phyloP scores from a whole-genome alignment of 2,888 invertebrate genomes.

The Hypsopygia costalis region DNA sequence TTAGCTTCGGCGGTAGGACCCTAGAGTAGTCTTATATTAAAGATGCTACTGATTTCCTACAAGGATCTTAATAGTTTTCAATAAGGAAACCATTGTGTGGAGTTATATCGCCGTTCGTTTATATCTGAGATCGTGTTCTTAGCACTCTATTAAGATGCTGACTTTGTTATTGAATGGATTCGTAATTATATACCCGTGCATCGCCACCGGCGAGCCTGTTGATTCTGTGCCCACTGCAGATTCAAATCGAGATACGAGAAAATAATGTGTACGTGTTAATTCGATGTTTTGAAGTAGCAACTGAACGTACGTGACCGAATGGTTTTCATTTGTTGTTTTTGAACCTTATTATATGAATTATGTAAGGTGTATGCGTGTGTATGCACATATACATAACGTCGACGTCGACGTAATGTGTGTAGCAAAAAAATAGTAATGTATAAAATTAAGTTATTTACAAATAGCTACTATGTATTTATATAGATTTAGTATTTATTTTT shows the following conservation, averaged over 20 bases:
- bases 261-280: slow-evolving; percentile 46
- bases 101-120: slow-evolving; percentile 11
- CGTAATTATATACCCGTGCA: slow-evolving; percentile 53
- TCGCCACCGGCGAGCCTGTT: slow-evolving; percentile 58
- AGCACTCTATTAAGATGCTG: slow-evolving; percentile 67
- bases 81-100: slow-evolving; percentile 7
- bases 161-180: slow-evolving; percentile 55
- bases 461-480: no score
- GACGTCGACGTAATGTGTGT: no score
- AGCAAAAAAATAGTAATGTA: no score
- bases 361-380: no score
- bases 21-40: neutral
- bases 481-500: no score
- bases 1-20: no score
- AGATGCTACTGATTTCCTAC: neutral
- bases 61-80: neutral
- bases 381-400: no score
- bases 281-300: slow-evolving; percentile 6
- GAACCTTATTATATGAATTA: no score
- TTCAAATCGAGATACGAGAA: slow-evolving; percentile 49
- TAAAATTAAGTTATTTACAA: no score
- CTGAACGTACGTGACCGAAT: neutral
- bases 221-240: slow-evolving; percentile 44
- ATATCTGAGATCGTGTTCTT: slow-evolving; percentile 52
- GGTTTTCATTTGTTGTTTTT: neutral